Evolutionary conservation across 2,888 invertebrate genomes (phyloP).

Genomic region (Cryptocephalus primarius): DNA sequence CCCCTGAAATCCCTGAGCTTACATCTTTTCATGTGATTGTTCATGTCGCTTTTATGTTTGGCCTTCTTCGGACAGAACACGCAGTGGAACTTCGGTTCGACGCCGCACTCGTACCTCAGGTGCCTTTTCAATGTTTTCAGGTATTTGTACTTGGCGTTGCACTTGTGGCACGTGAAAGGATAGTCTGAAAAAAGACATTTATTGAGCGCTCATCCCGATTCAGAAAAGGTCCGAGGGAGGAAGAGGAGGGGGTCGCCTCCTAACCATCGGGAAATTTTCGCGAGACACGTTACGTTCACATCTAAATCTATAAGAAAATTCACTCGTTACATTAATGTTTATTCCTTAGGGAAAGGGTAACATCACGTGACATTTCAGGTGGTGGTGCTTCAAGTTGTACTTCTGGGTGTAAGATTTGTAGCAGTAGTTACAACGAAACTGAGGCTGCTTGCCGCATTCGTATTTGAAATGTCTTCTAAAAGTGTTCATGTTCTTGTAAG

Average conservation of each 20-base stretch:
- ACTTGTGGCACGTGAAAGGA: slow-evolving; percentile 2
- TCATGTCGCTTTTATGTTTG: slow-evolving; percentile 6
- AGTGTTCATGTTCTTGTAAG: slow-evolving; percentile 2
- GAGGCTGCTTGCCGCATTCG: slow-evolving; percentile 61
- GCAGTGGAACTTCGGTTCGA: slow-evolving; percentile 13
- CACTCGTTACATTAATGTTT: no score
- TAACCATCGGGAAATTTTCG: no score
- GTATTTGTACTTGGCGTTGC: slow-evolving; percentile 17
- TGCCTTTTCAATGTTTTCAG: slow-evolving; percentile 19
- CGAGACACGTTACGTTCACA: no score
- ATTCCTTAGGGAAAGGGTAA: no score
- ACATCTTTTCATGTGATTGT: slow-evolving; percentile 1
- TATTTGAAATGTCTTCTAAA: slow-evolving; percentile 47
- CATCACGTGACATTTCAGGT: no score
- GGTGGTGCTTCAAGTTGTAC: slow-evolving; percentile 3
- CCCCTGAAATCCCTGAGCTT: no score
- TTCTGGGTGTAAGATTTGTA: slow-evolving; percentile 11
- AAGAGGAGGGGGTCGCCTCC: no score
- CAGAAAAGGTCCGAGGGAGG: no score
- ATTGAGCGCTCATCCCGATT: no score
- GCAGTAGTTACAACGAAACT: slow-evolving; percentile 62
- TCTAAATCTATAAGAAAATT: no score
- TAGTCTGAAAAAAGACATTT: no score
- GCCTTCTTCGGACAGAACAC: slow-evolving; percentile 10
- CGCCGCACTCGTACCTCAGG: slow-evolving; percentile 18